Base-by-base conservation (phyloP, 2,888 invertebrate species). In the Luperina nickerlii region DNA sequence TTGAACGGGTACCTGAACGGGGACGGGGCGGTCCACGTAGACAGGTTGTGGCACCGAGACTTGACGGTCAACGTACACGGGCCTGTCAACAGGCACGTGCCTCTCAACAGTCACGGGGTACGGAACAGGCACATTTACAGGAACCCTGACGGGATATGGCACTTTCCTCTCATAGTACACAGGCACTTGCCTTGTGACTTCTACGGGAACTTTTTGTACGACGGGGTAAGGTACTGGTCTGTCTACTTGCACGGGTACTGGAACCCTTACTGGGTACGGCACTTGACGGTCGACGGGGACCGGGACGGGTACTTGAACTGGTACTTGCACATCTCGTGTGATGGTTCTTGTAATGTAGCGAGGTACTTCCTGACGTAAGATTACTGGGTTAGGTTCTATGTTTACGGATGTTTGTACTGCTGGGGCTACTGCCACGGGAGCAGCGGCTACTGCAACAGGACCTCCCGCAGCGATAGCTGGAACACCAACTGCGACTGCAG, bases 1-100 rank as follows among this genome's bases (percentile, higher is more conserved):
- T 76, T 97, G 93, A 20, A 98, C 97, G 0, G 98, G 97, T 0
- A 97, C 96, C 24, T 97, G 97, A 4, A 98, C 97, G n/a, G 97
- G 97, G 27, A 97, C 97, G 1, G 97, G 97, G 54, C 97, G 96
- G 79, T 97, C 96, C 1, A 97, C 96, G 68, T 97, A 96, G 13
- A 97, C 97, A 38, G 97, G 97, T 63, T 96, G 96, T 0, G 96
- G 96, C 0, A 97, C 96, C 0, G 95, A 92, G 20, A 97, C 95
- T 75, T 97, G 97, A 85, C 97, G 97, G 82, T 97, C 97, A 0
- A 98, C 95, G 86, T 97, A 94, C 66, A 98, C 97, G 1, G 98
- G 98, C 69, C 97, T 95, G 86, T 97, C 96, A 1, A 97, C 96
- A 6, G 97, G 96, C 2, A 98, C 97, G 67, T 97, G 97, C 85